Conservation (phyloP, 64 coral and sea anemone genomes). For the Platygyra sinensis region DNA sequence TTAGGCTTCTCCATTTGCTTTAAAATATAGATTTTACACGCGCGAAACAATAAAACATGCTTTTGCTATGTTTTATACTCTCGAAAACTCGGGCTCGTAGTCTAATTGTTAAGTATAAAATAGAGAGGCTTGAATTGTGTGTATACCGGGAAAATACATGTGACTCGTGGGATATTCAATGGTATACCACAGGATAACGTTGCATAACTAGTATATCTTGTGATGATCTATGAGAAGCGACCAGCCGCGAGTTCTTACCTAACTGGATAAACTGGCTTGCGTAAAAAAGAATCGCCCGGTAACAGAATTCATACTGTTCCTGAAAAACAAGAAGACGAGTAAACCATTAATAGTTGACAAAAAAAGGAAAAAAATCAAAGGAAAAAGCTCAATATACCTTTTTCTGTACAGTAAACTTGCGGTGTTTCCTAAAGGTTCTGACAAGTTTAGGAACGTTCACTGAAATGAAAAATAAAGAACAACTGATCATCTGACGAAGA, state of each 20-base stretch:
- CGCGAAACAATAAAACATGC: too few relatives aligned
- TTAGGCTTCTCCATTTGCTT: too few relatives aligned
- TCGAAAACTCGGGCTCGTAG: too few relatives aligned
- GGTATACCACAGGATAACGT: too few relatives aligned
- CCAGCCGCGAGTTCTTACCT: conserved; percentile 24
- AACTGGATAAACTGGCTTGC: conserved; percentile 68
- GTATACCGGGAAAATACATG: too few relatives aligned
- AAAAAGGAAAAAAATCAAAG: neutral
- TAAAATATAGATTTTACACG: too few relatives aligned
- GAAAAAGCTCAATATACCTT: conserved; percentile 29
- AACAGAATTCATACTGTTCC: conserved; percentile 89
- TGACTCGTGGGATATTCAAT: too few relatives aligned
- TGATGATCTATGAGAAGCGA: too few relatives aligned
- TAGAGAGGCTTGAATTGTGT: too few relatives aligned
- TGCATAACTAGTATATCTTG: too few relatives aligned
- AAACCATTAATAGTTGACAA: neutral
- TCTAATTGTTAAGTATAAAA: too few relatives aligned
- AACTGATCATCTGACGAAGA: neutral
- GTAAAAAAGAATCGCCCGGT: conserved; percentile 63
- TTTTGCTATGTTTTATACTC: too few relatives aligned
- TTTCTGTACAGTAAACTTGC: conserved; percentile 81
- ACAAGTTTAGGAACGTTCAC: conserved; percentile 77
- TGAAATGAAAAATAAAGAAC: conserved; percentile 5
- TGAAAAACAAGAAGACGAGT: conserved; percentile 1
- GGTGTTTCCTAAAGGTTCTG: conserved; percentile 59